A percentile compares a stretch with the other conserved stretches of the same genome.
Evolutionary conservation across 2,113 vertebrate genomes (phyloP).

Genomic region (Acrocephalus arundinaceus): DNA sequence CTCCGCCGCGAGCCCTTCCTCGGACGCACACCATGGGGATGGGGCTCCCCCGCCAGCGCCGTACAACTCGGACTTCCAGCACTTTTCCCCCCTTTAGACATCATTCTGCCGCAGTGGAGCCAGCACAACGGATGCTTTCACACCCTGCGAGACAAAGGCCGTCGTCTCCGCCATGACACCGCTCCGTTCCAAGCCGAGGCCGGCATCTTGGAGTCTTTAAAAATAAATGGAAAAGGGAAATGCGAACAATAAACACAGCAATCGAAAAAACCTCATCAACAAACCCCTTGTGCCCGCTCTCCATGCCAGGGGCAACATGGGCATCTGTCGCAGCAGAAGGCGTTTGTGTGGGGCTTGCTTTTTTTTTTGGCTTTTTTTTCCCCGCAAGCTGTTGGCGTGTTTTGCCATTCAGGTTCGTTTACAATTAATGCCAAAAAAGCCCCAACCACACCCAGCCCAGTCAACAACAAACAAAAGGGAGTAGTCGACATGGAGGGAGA

Average conservation of each 20-base stretch:
- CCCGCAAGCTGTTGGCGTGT: constrained; percentile 63
- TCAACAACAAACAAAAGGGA: constrained; percentile 81
- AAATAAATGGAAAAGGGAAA: constrained; percentile 64
- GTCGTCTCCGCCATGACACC: constrained; percentile 79
- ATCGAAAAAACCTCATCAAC: constrained; percentile 63
- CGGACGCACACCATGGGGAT: constrained; percentile 56
- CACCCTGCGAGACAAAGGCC: constrained; percentile 82
- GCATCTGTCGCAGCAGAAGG: constrained; percentile 79
- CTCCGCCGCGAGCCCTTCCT: constrained; percentile 60
- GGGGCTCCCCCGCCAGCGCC: constrained; percentile 59
- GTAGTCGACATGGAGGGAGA: constrained; percentile 67
- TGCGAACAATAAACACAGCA: constrained; percentile 68
- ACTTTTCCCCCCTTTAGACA: constrained; percentile 68
- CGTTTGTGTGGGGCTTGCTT: constrained; percentile 38
- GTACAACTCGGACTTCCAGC: constrained; percentile 69
- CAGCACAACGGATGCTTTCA: constrained; percentile 78
- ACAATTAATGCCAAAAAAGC: constrained; percentile 69
- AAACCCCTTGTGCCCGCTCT: constrained; percentile 65
- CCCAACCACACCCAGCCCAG: constrained; percentile 65
- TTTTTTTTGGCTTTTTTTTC: background rate
- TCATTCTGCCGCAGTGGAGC: constrained; percentile 75
- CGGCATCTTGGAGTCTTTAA: constrained; percentile 71
- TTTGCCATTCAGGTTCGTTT: constrained; percentile 76
- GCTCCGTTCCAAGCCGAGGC: constrained; percentile 73
- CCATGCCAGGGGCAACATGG: constrained; percentile 76